Conservation (phyloP, 2,888 invertebrate genomes). For the Tetanocera ferruginea region DNA sequence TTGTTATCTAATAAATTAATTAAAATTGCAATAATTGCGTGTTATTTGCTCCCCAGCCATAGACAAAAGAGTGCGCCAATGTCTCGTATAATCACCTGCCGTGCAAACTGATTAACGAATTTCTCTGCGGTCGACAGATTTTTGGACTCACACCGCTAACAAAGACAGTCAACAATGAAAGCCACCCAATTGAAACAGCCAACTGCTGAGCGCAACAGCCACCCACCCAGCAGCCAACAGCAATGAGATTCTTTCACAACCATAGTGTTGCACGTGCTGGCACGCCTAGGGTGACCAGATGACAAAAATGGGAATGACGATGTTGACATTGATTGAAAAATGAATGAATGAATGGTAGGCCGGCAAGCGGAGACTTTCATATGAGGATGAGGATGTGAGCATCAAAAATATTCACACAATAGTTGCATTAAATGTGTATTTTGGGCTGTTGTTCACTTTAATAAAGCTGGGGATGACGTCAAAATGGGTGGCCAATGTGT, state of each 20-base stretch:
- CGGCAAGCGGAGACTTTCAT: background rate
- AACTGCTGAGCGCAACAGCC: background rate
- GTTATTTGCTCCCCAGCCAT: background rate
- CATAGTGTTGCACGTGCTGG: background rate
- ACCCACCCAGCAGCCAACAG: background rate
- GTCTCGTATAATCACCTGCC: constrained; percentile 48
- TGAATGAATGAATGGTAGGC: constrained; percentile 13
- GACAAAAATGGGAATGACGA: background rate
- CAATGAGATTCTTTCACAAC: constrained; percentile 15
- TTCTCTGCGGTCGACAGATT: constrained; percentile 56
- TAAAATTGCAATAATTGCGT: constrained; percentile 18
- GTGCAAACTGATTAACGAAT: constrained; percentile 56
- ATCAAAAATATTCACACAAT: constrained; percentile 47
- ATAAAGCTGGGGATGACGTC: background rate
- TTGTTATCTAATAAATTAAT: constrained; percentile 16
- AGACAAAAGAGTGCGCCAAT: constrained; percentile 16
- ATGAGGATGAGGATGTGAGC: constrained; percentile 45
- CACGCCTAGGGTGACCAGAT: constrained; percentile 15
- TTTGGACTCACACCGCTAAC: constrained; percentile 39
- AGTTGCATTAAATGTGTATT: constrained; percentile 49
- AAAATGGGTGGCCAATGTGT: background rate
- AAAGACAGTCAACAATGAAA: constrained; percentile 11
- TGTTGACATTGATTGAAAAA: constrained; percentile 24
- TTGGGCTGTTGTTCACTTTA: constrained; percentile 28
- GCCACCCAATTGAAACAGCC: constrained; percentile 11